These are phyloP conservation scores for Carassius carassius DNA, from an alignment of 2,113 vertebrate genomes.

Conservation along the genomic window DNA sequence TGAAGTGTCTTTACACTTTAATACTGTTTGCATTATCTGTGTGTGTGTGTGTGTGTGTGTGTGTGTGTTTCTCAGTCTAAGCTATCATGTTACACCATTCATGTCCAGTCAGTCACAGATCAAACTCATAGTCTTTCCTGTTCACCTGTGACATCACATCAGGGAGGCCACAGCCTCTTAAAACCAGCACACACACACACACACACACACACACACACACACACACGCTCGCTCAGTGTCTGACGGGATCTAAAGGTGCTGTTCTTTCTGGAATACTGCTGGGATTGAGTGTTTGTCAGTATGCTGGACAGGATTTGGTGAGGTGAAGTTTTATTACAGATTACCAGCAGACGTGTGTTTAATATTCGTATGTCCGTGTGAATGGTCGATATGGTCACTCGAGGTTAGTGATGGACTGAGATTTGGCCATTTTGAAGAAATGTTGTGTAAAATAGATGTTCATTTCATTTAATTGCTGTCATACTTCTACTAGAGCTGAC, in stretches of 20 bases:
- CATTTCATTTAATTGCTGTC: not conserved
- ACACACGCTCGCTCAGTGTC: not conserved
- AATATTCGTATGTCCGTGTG: not conserved
- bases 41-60: not conserved
- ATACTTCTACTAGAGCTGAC: not conserved
- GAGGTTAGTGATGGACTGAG: not conserved
- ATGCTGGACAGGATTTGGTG: not conserved
- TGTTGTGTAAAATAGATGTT: not conserved
- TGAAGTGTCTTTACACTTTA: constrained; percentile 26
- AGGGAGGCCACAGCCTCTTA: constrained; percentile 47
- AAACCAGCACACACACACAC: constrained; percentile 18
- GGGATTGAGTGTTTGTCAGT: not conserved
- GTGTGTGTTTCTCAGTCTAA: not conserved
- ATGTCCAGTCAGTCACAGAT: constrained; percentile 39
- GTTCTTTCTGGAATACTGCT: not conserved
- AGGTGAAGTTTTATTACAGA: not conserved
- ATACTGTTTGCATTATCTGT: not conserved
- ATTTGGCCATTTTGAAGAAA: not conserved
- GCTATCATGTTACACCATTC: constrained; percentile 48
- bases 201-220: constrained; percentile 1
- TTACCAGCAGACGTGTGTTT: not conserved
- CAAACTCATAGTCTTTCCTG: constrained; percentile 44
- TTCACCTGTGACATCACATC: constrained; percentile 62
- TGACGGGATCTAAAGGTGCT: not conserved
- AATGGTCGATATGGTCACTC: not conserved